Conservation (phyloP, 2,797 vertebrate species). For the Hapalemur alaotrensis region DNA sequence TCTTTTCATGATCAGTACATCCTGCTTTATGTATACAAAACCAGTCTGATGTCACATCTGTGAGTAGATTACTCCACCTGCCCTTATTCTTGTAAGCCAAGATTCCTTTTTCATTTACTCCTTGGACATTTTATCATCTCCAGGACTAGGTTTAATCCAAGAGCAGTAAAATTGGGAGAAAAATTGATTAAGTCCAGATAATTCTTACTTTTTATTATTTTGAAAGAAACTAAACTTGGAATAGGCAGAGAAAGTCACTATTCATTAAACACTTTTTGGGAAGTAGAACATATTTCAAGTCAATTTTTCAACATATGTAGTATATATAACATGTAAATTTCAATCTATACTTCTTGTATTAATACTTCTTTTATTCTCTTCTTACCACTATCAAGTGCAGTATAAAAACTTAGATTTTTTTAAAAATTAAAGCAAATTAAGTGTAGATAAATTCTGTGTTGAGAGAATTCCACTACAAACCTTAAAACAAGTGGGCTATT, state of each 20-base stretch:
- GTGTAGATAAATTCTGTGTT: conserved; percentile 1
- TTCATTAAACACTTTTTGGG: neutral
- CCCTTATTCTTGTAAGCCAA: neutral
- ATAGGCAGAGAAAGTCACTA: neutral
- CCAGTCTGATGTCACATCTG: neutral
- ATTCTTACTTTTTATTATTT: conserved; percentile 40
- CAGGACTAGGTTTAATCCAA: neutral
- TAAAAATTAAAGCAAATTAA: neutral
- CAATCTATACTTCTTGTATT: neutral
- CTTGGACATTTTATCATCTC: neutral
- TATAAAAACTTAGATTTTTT: neutral
- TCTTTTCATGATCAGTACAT: neutral
- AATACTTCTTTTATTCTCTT: neutral
- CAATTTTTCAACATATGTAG: neutral
- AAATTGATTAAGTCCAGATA: conserved; percentile 10
- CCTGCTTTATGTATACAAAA: neutral
- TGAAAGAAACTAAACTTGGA: conserved; percentile 10
- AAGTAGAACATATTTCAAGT: neutral
- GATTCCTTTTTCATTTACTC: conserved; percentile 1
- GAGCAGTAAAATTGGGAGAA: neutral
- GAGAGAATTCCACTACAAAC: neutral
- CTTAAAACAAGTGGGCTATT: neutral
- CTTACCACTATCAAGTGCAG: neutral
- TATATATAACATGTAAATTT: neutral
- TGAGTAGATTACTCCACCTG: neutral